These are phyloP conservation scores for Teleogryllus oceanicus DNA, from an alignment of 2,888 invertebrate genomes.

Conservation along the genomic window DNA sequence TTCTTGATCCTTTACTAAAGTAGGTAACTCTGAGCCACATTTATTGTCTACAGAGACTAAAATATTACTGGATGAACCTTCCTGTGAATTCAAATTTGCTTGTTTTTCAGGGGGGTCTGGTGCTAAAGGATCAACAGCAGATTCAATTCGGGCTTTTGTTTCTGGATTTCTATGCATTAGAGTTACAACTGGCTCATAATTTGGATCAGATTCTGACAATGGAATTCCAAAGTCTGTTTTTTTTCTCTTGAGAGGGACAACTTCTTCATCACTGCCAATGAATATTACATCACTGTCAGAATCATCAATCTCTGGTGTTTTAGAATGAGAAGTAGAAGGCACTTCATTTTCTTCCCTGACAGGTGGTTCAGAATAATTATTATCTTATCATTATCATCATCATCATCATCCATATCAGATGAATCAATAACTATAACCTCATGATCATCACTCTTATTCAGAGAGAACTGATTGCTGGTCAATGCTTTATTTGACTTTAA, in stretches of 20 bases:
- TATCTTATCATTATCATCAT: too few relatives aligned
- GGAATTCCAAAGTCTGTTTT: background rate
- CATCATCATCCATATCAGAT: too few relatives aligned
- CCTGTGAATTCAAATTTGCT: background rate
- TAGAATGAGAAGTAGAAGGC: too few relatives aligned
- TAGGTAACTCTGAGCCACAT: background rate
- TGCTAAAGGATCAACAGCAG: slow-evolving; percentile 38
- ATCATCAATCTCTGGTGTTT: background rate
- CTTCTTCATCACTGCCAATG: background rate
- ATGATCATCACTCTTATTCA: too few relatives aligned
- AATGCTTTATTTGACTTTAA: too few relatives aligned
- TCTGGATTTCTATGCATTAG: slow-evolving; percentile 36
- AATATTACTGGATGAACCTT: slow-evolving; percentile 3
- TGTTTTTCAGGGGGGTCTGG: slow-evolving; percentile 21
- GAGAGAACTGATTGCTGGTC: too few relatives aligned
- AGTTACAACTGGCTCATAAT: slow-evolving; percentile 37
- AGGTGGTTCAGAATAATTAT: too few relatives aligned
- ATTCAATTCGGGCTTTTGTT: slow-evolving; percentile 33
- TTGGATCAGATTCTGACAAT: slow-evolving; percentile 3
- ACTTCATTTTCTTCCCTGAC: too few relatives aligned
- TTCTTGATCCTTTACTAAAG: background rate
- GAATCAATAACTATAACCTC: too few relatives aligned
- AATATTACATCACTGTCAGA: slow-evolving; percentile 21
- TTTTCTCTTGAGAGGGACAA: background rate
- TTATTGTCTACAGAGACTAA: background rate